Evolutionary conservation across 2,888 invertebrate species (phyloP).

Genomic region (Cosmia trapezina): DNA sequence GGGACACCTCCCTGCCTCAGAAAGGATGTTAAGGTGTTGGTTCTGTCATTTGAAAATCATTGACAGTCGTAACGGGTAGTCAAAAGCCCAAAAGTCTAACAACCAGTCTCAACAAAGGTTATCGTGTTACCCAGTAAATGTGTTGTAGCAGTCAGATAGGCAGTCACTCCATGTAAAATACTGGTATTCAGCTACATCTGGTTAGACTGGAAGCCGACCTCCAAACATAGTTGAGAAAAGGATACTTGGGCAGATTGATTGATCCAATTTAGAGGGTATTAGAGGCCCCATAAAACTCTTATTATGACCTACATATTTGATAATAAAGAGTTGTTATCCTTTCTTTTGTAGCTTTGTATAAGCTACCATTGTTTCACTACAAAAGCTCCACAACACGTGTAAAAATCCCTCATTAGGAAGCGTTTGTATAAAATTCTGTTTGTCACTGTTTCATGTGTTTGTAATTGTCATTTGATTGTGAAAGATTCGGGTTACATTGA

Average conservation of each 20-base stretch:
- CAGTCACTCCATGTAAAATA: neutral
- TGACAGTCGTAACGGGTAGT: neutral
- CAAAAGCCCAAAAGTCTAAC: neutral
- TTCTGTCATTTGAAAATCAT: neutral
- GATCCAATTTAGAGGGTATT: neutral
- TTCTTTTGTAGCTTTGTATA: conserved; percentile 42
- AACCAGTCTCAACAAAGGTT: neutral
- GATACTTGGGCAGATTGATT: neutral
- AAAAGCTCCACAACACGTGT: conserved; percentile 51
- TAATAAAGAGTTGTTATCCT: conserved; percentile 65
- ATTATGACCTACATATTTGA: conserved; percentile 65
- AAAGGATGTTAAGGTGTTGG: neutral
- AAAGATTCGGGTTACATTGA: conserved; percentile 41
- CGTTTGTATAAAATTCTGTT: conserved; percentile 58
- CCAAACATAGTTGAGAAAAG: neutral
- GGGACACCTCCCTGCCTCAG: neutral
- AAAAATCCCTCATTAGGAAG: conserved; percentile 62
- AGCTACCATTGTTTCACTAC: conserved; percentile 49
- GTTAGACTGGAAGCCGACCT: neutral
- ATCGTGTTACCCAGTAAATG: neutral
- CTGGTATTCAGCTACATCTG: neutral
- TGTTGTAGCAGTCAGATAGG: neutral
- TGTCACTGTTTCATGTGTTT: conserved; percentile 42
- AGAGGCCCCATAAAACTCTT: conserved; percentile 43
- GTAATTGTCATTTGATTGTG: conserved; percentile 50